Conservation (phyloP, 1,140 invertebrate species). For the Daktulosphaira vitifoliae region DNA sequence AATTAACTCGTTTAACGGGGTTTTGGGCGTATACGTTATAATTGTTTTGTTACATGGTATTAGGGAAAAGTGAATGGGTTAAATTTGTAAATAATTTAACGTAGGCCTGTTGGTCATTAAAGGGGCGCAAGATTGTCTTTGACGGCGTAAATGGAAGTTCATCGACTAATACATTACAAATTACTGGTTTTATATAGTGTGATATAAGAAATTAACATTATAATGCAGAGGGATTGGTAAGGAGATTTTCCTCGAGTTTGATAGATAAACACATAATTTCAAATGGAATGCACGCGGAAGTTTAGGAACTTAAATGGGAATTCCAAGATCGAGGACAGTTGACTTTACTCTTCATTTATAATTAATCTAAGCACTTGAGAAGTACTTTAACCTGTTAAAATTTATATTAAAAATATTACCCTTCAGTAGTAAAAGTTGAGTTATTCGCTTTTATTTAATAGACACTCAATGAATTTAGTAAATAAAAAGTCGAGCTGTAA, state of each 20-base stretch:
- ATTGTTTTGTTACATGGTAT: constrained; percentile 5
- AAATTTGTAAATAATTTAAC: constrained; percentile 27
- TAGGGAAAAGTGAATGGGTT: constrained; percentile 14
- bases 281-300: neutral
- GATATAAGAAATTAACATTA: neutral
- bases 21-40: neutral
- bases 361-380: too few species aligned
- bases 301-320: too few species aligned
- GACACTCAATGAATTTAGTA: too few species aligned
- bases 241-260: neutral
- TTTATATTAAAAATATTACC: too few species aligned
- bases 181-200: neutral
- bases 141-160: neutral
- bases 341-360: too few species aligned
- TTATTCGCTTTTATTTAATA: too few species aligned
- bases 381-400: too few species aligned
- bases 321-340: too few species aligned
- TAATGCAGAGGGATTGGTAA: neutral
- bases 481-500: too few species aligned
- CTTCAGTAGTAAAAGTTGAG: too few species aligned
- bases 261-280: neutral
- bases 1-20: too few species aligned
- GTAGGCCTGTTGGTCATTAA: constrained; percentile 23
- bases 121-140: constrained; percentile 18
- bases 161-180: constrained; percentile 17